Evolutionary conservation across 2,888 invertebrate genomes (phyloP).

Genomic region (Apotomis betuletana): DNA sequence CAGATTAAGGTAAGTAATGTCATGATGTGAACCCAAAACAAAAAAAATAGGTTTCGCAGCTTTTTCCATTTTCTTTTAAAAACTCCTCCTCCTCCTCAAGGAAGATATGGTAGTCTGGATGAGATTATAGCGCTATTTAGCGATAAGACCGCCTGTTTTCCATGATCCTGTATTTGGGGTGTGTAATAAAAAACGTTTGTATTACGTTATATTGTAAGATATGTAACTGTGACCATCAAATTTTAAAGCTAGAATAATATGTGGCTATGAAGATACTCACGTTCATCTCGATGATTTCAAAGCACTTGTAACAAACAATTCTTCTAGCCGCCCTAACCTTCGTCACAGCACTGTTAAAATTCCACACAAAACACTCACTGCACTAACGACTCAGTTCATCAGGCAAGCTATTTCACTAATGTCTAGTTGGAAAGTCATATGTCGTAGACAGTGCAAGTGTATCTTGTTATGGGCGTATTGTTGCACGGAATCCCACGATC

Average conservation of each 20-base stretch:
- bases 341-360: conserved; percentile 41
- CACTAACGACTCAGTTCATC: conserved; percentile 43
- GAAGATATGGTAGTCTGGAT: too few species aligned
- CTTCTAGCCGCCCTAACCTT: conserved; percentile 25
- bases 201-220: too few species aligned
- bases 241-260: background rate
- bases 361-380: conserved; percentile 40
- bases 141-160: too few species aligned
- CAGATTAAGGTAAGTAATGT: too few species aligned
- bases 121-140: too few species aligned
- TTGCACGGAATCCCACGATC: conserved; percentile 48
- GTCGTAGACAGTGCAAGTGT: conserved; percentile 43
- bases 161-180: too few species aligned
- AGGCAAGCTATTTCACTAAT: conserved; percentile 44
- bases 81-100: too few species aligned
- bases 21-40: too few species aligned
- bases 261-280: conserved; percentile 57
- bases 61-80: too few species aligned
- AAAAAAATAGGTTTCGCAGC: too few species aligned
- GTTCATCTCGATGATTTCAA: conserved; percentile 68
- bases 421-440: conserved; percentile 47
- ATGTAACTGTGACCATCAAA: too few species aligned
- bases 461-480: conserved; percentile 43
- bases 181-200: too few species aligned
- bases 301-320: conserved; percentile 46